Conservation (phyloP, 1,140 invertebrate genomes). For the Pogonomyrmex barbatus region DNA sequence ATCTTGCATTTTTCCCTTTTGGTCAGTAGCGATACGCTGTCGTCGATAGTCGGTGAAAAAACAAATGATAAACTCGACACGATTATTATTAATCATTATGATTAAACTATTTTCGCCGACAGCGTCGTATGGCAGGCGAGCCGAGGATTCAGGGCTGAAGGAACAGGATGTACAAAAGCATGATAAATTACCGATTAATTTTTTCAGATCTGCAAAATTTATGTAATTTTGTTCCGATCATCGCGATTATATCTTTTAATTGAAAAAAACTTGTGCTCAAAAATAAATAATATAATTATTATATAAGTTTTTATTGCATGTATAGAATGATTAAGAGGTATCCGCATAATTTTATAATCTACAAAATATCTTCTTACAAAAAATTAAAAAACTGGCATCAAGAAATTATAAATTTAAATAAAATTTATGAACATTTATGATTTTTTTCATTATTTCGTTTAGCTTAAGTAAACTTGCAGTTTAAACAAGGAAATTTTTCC, state of each 20-base stretch:
- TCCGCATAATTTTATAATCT: not conserved
- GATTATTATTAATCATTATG: constrained; percentile 76
- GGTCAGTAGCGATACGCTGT: constrained; percentile 49
- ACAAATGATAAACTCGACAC: constrained; percentile 63
- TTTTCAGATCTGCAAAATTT: not conserved
- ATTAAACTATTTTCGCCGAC: constrained; percentile 71
- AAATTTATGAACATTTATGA: too few relatives aligned
- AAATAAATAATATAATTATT: not conserved
- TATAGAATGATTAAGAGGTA: not conserved
- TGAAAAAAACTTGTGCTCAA: not conserved
- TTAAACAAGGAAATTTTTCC: not conserved
- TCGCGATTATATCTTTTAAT: constrained; percentile 22
- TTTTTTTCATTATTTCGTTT: not conserved
- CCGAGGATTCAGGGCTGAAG: not conserved
- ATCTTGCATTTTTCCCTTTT: not conserved
- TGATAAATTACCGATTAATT: constrained; percentile 26
- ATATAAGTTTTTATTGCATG: not conserved
- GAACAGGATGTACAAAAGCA: not conserved
- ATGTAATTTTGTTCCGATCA: not conserved
- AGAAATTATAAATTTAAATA: too few relatives aligned
- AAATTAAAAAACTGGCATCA: too few relatives aligned
- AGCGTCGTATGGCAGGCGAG: not conserved
- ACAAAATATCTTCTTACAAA: too few relatives aligned
- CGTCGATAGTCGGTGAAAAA: constrained; percentile 59
- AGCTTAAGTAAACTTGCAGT: not conserved